Evolutionary conservation across 1,140 invertebrate genomes (phyloP).

Genomic region (Helicoverpa armigera): DNA sequence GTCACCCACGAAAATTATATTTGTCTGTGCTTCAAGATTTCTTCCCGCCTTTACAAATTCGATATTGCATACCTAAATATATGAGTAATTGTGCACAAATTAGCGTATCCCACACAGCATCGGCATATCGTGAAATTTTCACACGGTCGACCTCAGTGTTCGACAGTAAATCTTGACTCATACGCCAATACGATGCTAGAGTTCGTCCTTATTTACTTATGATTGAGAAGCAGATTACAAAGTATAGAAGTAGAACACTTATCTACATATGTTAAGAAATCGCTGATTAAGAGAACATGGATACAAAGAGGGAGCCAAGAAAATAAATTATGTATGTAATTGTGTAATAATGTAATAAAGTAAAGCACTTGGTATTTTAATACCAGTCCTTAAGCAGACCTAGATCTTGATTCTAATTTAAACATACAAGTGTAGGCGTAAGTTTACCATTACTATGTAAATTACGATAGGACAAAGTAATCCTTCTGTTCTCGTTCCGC

Average conservation of each 20-base stretch:
- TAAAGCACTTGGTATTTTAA: no score
- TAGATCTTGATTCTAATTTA: no score
- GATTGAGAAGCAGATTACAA: neutral
- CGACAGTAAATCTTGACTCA: conserved; percentile 16
- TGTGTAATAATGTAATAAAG: no score
- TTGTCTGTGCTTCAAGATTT: no score
- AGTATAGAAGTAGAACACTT: no score
- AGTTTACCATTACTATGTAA: neutral
- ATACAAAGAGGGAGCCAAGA: no score
- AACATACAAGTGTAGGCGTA: neutral
- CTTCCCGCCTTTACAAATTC: no score
- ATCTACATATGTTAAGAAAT: no score
- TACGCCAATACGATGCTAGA: neutral
- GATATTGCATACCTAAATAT: neutral
- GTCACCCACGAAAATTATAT: no score
- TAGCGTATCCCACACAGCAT: neutral
- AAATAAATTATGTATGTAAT: no score
- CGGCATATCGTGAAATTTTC: conserved; percentile 16
- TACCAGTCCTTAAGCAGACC: no score
- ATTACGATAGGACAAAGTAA: neutral
- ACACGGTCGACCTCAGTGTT: neutral
- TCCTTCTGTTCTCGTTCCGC: neutral
- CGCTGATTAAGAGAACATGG: no score
- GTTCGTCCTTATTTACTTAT: neutral
- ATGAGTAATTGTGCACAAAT: neutral